phyloP scores from a whole-genome alignment of 2,888 invertebrate species.

The Crossocerus cetratus region DNA sequence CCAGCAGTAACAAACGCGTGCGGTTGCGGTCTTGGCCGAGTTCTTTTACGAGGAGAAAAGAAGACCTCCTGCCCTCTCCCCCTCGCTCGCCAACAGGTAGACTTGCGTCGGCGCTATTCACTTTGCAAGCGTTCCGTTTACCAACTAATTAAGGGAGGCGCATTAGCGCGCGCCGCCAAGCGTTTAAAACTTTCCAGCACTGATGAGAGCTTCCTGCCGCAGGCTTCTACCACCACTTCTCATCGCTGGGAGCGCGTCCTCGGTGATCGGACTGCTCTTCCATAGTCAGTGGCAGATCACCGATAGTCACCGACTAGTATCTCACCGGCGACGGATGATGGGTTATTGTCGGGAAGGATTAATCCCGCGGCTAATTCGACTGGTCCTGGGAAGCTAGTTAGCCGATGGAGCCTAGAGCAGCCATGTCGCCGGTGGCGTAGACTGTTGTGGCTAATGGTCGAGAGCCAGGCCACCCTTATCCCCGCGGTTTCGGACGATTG shows the following conservation, averaged over 20 bases:
- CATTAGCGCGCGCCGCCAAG: conserved; percentile 5
- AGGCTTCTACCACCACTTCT: too few relatives aligned
- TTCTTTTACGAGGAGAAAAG: neutral
- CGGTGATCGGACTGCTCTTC: too few relatives aligned
- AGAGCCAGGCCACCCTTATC: conserved; percentile 46
- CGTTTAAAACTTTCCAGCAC: too few relatives aligned
- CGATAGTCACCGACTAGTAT: too few relatives aligned
- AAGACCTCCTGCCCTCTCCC: too few relatives aligned
- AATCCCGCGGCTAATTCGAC: conserved; percentile 52
- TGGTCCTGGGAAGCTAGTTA: conserved; percentile 47
- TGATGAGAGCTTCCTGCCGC: too few relatives aligned
- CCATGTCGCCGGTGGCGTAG: conserved; percentile 24
- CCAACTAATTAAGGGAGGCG: conserved; percentile 24
- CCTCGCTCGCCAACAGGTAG: neutral
- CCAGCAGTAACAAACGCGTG: too few relatives aligned
- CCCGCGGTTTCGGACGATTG: conserved; percentile 53
- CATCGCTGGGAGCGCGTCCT: too few relatives aligned
- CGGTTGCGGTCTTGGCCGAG: too few relatives aligned
- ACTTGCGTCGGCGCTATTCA: neutral
- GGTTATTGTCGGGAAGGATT: conserved; percentile 33
- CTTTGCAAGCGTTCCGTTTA: neutral
- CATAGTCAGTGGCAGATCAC: too few relatives aligned
- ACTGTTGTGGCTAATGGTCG: conserved; percentile 59
- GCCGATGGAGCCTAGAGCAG: conserved; percentile 37
- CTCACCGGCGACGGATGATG: too few relatives aligned